A percentile compares a stretch with the other conserved stretches of the same genome.
Conservation (phyloP, 2,113 vertebrate genomes). For the Caranx melampygus region DNA sequence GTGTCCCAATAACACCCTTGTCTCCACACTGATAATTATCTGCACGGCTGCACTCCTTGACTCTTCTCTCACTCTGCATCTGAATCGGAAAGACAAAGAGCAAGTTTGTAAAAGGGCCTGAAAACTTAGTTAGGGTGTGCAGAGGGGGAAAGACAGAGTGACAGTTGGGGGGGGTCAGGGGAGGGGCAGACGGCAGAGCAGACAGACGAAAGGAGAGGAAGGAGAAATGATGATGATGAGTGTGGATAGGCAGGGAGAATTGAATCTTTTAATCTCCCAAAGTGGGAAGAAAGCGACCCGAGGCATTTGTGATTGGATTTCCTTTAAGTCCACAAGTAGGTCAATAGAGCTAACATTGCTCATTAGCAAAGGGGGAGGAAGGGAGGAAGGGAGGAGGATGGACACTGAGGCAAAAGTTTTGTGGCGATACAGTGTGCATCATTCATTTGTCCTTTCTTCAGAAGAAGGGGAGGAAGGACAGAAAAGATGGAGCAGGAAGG, state of each 20-base stretch:
- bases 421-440: slow-evolving; percentile 71
- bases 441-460: slow-evolving; percentile 69
- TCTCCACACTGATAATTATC: slow-evolving; percentile 75
- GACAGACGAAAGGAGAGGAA: slow-evolving; percentile 60
- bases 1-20: slow-evolving; percentile 62
- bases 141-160: slow-evolving; percentile 5
- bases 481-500: slow-evolving; percentile 5
- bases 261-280: slow-evolving; percentile 86
- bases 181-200: slow-evolving; percentile 34
- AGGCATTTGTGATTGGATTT: slow-evolving; percentile 86
- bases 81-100: slow-evolving; percentile 65
- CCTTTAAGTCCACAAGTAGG: slow-evolving; percentile 82
- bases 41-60: slow-evolving; percentile 57
- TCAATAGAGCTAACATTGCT: slow-evolving; percentile 80
- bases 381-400: slow-evolving; percentile 2
- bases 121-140: slow-evolving; percentile 59
- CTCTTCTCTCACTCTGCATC: slow-evolving; percentile 38
- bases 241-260: slow-evolving; percentile 79
- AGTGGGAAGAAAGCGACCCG: slow-evolving; percentile 81
- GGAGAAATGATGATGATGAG: slow-evolving; percentile 78
- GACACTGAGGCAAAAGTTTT: slow-evolving; percentile 57
- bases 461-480: slow-evolving; percentile 13
- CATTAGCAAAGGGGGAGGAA: slow-evolving; percentile 77
- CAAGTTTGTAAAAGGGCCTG: slow-evolving; percentile 65
- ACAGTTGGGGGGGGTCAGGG: slow-evolving; percentile 16